Evolutionary conservation across 2,797 vertebrate species (phyloP).

Genomic region (Coracias cyanogaster): DNA sequence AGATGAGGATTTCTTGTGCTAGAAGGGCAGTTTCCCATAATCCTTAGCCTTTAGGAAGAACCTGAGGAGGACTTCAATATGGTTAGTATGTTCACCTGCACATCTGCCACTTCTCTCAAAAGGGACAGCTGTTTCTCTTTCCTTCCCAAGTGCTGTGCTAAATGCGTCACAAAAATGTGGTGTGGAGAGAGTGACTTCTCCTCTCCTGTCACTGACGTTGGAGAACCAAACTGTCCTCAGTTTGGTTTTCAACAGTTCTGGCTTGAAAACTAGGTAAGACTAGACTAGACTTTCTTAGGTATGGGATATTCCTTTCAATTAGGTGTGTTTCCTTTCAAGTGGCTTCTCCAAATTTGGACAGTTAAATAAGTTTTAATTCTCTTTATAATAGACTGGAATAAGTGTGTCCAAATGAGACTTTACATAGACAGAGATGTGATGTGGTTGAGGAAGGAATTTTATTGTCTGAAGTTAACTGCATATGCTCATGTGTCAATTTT

Average conservation of each 20-base stretch:
- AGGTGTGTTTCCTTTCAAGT: not conserved
- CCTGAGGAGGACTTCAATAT: not conserved
- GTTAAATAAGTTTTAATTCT: not conserved
- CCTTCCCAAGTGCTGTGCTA: not conserved
- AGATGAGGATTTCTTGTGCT: not conserved
- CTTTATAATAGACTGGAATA: not conserved
- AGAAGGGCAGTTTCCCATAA: not conserved
- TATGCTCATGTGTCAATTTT: not conserved
- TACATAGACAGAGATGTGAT: not conserved
- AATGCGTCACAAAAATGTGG: not conserved
- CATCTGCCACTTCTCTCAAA: not conserved
- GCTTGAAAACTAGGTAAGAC: not conserved
- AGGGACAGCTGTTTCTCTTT: not conserved
- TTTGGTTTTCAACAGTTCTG: not conserved
- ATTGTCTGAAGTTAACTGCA: not conserved
- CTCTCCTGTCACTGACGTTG: accelerated
- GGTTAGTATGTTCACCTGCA: not conserved
- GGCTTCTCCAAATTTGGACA: not conserved
- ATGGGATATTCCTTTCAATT: not conserved
- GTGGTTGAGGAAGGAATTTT: not conserved
- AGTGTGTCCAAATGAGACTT: not conserved
- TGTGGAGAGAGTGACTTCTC: not conserved
- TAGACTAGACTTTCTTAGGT: not conserved
- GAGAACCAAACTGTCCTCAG: not conserved
- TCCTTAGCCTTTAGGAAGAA: not conserved